Conservation (phyloP, 2,113 vertebrate species). For the Ophthalmotilapia sp. region DNA sequence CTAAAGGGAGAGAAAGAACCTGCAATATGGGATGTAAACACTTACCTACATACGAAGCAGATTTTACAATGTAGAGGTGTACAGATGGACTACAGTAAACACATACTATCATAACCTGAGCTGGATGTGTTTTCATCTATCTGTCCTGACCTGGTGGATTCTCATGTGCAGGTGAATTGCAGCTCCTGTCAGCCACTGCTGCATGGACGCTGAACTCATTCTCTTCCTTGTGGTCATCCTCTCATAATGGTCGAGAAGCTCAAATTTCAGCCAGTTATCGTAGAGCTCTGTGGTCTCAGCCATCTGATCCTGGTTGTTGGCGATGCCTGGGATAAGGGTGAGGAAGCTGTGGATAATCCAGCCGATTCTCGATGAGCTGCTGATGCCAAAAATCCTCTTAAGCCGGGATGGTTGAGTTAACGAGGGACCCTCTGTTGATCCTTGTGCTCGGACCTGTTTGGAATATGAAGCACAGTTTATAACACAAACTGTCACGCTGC, state of each 20-base stretch:
- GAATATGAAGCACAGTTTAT: background rate
- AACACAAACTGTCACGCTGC: background rate
- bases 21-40: background rate
- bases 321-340: constrained; percentile 30
- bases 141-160: constrained; percentile 61
- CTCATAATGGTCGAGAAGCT: constrained; percentile 64
- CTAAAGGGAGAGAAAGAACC: background rate
- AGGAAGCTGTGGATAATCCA: constrained; percentile 61
- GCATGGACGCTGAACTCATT: constrained; percentile 57
- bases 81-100: background rate
- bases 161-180: constrained; percentile 71
- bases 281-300: constrained; percentile 63
- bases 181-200: constrained; percentile 70
- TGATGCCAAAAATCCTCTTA: constrained; percentile 57
- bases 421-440: background rate
- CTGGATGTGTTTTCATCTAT: background rate
- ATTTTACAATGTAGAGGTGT: background rate
- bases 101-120: background rate
- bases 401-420: background rate
- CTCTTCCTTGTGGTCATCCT: constrained; percentile 64
- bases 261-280: constrained; percentile 60
- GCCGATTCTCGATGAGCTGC: constrained; percentile 59
- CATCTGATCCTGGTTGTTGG: constrained; percentile 50
- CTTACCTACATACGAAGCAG: background rate
- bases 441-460: constrained; percentile 21